phyloP scores from a whole-genome alignment of 2,888 invertebrate genomes.

The Melikaiella ostensackeni region DNA sequence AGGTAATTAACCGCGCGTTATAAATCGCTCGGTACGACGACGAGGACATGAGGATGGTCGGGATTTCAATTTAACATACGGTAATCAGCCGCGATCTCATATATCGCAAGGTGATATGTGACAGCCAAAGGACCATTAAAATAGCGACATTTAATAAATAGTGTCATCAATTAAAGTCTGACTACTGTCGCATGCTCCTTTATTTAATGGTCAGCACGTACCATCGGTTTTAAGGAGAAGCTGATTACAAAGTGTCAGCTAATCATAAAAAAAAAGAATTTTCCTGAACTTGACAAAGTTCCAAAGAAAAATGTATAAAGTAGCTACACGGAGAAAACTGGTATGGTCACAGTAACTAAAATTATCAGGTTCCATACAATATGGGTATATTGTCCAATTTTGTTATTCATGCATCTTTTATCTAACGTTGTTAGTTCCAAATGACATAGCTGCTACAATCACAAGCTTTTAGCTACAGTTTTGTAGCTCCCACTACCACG shows the following conservation, averaged over 20 bases:
- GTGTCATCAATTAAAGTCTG: constrained; percentile 63
- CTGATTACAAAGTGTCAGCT: neutral
- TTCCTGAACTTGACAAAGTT: no score
- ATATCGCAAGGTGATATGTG: constrained; percentile 55
- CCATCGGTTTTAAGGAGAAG: neutral
- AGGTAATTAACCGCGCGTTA: constrained; percentile 70
- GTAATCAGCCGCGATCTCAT: constrained; percentile 59
- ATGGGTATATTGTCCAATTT: no score
- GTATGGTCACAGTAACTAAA: no score
- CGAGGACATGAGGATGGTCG: constrained; percentile 56
- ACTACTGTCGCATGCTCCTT: neutral
- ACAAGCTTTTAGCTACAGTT: no score
- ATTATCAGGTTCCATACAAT: no score
- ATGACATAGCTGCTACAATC: no score
- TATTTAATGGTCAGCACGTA: neutral
- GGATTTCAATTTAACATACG: constrained; percentile 70
- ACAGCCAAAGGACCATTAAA: constrained; percentile 60
- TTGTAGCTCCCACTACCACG: no score
- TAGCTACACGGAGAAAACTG: no score
- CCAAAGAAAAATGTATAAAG: no score
- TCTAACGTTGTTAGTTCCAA: no score
- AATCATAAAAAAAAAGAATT: neutral
- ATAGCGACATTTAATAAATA: constrained; percentile 69
- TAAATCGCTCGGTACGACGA: constrained; percentile 60
- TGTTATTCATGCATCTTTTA: no score